Conservation (phyloP, 2,797 vertebrate genomes). For the Syngnathus acus region DNA sequence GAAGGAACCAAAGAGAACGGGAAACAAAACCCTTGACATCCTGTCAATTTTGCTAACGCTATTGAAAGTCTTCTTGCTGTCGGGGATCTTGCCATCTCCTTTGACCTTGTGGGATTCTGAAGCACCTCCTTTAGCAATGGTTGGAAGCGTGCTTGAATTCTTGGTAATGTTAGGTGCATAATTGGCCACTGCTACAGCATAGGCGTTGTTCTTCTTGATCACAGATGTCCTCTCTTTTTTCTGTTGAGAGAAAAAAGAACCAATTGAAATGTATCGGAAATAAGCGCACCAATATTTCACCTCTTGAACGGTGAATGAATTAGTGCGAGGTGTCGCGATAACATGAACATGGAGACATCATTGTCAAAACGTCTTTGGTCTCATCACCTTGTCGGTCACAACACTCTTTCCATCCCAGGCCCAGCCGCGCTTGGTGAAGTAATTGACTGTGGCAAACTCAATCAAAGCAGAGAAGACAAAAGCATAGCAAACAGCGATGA, state of each 20-base stretch:
- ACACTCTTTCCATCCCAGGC: constrained; percentile 98
- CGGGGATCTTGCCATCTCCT: constrained; percentile 79
- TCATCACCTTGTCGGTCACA: constrained; percentile 90
- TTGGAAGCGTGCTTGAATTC: constrained; percentile 84
- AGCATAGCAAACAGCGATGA: constrained; percentile 96
- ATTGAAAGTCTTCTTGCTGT: constrained; percentile 97
- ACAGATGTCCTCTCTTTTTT: constrained; percentile 94
- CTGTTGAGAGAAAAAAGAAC: constrained; percentile 59
- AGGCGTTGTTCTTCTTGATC: constrained; percentile 96
- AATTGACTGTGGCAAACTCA: constrained; percentile 97
- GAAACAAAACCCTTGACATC: constrained; percentile 97
- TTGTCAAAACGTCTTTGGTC: constrained; percentile 8
- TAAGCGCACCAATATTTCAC: neutral
- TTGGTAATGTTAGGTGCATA: constrained; percentile 93
- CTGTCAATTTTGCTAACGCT: constrained; percentile 98
- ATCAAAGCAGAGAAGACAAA: constrained; percentile 98
- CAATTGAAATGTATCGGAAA: neutral
- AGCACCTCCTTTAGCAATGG: constrained; percentile 85
- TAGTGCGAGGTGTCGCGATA: too few species aligned
- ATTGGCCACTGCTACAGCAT: constrained; percentile 95
- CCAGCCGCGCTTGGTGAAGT: constrained; percentile 98
- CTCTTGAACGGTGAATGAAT: neutral
- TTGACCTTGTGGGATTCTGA: constrained; percentile 81
- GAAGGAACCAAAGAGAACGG: constrained; percentile 91
- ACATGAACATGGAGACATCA: neutral